phyloP scores from a whole-genome alignment of 2,888 invertebrate genomes.

The Dicyrtomina minuta region DNA sequence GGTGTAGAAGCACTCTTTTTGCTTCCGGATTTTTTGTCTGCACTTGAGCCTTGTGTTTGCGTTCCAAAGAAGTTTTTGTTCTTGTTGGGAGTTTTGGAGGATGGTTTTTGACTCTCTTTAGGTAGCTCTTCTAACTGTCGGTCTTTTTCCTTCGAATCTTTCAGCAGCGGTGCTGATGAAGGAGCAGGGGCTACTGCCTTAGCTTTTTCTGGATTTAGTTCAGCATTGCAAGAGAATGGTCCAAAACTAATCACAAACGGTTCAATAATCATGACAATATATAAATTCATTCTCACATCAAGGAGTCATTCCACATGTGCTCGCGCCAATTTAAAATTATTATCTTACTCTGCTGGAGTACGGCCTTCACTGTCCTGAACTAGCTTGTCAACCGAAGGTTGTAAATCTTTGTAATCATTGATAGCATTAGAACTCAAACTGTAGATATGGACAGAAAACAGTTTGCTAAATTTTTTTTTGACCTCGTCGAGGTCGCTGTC shows the following conservation, averaged over 20 bases:
- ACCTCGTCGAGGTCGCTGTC: constrained; percentile 55
- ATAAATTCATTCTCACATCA: no score
- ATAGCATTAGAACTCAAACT: constrained; percentile 54
- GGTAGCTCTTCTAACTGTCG: no score
- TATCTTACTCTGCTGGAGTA: constrained; percentile 13
- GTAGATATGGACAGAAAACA: constrained; percentile 58
- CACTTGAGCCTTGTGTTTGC: not conserved
- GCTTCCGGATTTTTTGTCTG: not conserved
- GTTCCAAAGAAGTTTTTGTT: constrained; percentile 8
- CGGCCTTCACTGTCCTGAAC: not conserved
- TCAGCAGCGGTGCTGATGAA: not conserved
- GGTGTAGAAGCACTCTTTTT: not conserved
- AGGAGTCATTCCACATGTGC: no score
- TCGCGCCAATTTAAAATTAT: no score
- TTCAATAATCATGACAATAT: not conserved
- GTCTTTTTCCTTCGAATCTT: not conserved
- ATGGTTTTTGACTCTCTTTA: no score
- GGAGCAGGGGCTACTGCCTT: not conserved
- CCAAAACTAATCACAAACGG: not conserved
- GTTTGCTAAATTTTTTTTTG: constrained; percentile 55
- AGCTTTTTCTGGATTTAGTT: not conserved
- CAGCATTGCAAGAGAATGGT: constrained; percentile 9
- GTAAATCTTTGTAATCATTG: constrained; percentile 7
- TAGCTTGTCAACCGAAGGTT: not conserved
- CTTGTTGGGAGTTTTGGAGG: not conserved